Base-by-base conservation (phyloP, 64 coral and sea anemone genomes). In the Platygyra sinensis region DNA sequence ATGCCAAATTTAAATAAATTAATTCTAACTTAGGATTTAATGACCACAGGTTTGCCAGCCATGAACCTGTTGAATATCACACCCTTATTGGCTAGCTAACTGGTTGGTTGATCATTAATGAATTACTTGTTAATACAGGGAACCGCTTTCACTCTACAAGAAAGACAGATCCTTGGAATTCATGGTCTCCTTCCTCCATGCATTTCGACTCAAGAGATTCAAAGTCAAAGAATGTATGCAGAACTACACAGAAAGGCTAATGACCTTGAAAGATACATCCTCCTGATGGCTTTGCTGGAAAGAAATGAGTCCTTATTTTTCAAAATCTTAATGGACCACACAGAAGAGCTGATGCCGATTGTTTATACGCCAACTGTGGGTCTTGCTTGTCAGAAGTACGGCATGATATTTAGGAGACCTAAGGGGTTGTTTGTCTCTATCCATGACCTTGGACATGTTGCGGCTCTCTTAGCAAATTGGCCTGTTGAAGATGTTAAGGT, bases 351-450 rank as follows among this genome's bases (percentile, higher is more conserved):
- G 14, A 98, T 98, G 96, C 96, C 93, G 4, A 92, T 98, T 52
- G 93, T 98, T 15, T 98, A 98, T 18, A 98, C 93, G 3, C 96
- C 96, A n/a, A 98, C 96, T 72, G 96, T 98, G 19, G 96, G 96
- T 31, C 90, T 94, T 16, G 96, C 96, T 27, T 98, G 96, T 74
- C 96, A 93, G 93, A 93, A 93, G 54, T 98, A 98, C 86, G 96
- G 96, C 10, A 72, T 94, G 75, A 98, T 98, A 84, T 98, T 98
- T 75, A 75, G 93, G 39, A 82, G 93, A 76, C 90, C 96, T 20
- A 95, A 93, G 67, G 96, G 96, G 1, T 74, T 98, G 30, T 98
- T 98, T 92, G 72, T 98, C 22, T 94, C 93, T 61, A 98, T 98
- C 60, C 61, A 98, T 76, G 96, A 98, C 32, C 83, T 67, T 52